Evolutionary conservation across 2,797 vertebrate genomes (phyloP).

Genomic region (Tamandua tetradactyla): DNA sequence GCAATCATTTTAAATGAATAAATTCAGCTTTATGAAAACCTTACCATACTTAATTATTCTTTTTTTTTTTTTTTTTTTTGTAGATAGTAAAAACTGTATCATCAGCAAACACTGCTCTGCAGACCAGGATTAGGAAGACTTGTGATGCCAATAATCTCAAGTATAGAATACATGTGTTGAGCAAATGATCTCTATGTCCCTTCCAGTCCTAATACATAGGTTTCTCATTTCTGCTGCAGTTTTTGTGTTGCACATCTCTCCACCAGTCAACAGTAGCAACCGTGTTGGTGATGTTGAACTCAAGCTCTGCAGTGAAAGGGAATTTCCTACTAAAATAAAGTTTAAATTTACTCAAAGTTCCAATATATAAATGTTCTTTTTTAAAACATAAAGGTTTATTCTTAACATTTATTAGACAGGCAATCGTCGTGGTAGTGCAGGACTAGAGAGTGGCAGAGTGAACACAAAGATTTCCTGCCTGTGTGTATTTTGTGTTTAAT

Average conservation of each 20-base stretch:
- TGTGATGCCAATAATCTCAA: background rate
- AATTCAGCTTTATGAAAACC: background rate
- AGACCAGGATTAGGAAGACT: no score
- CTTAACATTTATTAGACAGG: background rate
- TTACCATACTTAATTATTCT: background rate
- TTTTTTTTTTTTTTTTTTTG: no score
- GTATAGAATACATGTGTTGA: background rate
- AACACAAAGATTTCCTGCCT: background rate
- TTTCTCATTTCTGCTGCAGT: background rate
- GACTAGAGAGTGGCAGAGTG: background rate
- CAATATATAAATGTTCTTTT: background rate
- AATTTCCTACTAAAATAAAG: background rate
- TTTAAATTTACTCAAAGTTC: background rate
- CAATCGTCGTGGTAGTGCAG: background rate
- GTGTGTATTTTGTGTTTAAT: background rate
- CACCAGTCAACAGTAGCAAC: background rate
- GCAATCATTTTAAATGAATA: background rate
- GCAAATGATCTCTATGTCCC: background rate
- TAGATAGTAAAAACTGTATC: background rate
- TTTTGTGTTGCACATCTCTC: background rate
- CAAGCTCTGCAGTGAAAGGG: background rate
- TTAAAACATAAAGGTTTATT: background rate
- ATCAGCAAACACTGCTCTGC: background rate
- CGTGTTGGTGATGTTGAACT: background rate
- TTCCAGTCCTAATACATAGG: background rate